phyloP scores from a whole-genome alignment of 2,113 vertebrate genomes.

The Gymnorhina tibicen region DNA sequence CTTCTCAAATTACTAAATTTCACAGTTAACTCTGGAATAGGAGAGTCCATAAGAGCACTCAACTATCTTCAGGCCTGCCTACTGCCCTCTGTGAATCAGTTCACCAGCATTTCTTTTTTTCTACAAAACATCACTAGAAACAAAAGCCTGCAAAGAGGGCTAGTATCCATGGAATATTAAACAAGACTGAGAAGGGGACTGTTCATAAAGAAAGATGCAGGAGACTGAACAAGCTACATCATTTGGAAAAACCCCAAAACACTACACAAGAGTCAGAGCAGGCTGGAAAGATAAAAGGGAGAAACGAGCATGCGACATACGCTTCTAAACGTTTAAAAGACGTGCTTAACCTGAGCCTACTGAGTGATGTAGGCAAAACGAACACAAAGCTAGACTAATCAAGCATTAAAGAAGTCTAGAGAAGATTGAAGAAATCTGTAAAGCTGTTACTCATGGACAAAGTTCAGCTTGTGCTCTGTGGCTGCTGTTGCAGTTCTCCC shows the following conservation, averaged over 20 bases:
- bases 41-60: not conserved
- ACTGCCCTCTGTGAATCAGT: not conserved
- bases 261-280: not conserved
- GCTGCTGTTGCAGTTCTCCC: not conserved
- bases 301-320: not conserved
- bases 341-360: not conserved
- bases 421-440: not conserved
- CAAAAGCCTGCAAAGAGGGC: not conserved
- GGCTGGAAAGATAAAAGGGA: not conserved
- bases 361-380: not conserved
- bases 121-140: not conserved
- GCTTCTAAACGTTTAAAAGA: not conserved
- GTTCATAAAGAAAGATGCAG: not conserved
- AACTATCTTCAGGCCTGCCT: not conserved
- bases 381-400: not conserved
- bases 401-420: not conserved
- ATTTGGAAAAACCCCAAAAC: not conserved
- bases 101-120: not conserved
- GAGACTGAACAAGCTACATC: not conserved
- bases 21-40: not conserved
- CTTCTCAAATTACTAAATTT: not conserved
- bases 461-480: not conserved
- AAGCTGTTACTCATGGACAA: not conserved
- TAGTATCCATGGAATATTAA: not conserved
- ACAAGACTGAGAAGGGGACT: not conserved